Conservation (phyloP, 1,140 invertebrate genomes). For the Drosophila athabasca region DNA sequence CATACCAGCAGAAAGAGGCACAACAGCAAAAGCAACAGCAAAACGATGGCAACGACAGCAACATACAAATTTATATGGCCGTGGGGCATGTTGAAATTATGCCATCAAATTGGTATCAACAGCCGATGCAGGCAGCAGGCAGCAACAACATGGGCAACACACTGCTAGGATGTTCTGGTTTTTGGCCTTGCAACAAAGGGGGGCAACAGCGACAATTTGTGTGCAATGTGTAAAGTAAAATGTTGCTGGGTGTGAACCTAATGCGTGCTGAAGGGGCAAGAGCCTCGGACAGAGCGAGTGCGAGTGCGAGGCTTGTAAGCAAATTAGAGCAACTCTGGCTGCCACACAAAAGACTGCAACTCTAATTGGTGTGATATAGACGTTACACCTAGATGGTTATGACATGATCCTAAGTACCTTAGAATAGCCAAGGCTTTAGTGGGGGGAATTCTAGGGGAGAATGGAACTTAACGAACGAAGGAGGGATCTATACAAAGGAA, state of each 20-base stretch:
- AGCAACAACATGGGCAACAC: not conserved
- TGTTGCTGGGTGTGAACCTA: slow-evolving; percentile 79
- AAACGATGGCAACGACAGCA: slow-evolving; percentile 68
- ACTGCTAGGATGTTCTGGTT: slow-evolving; percentile 41
- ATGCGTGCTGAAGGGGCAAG: slow-evolving; percentile 64
- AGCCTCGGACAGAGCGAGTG: slow-evolving; percentile 17
- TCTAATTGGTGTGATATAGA: slow-evolving; percentile 69
- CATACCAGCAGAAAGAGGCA: slow-evolving; percentile 14
- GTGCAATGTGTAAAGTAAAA: slow-evolving; percentile 77
- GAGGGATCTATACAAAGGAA: too few species aligned
- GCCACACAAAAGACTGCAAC: slow-evolving; percentile 19
- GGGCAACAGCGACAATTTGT: slow-evolving; percentile 69
- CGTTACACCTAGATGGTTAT: slow-evolving; percentile 44
- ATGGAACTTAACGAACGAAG: too few species aligned
- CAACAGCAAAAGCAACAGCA: slow-evolving; percentile 44
- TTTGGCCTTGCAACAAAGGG: slow-evolving; percentile 39
- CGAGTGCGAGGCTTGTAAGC: slow-evolving; percentile 66
- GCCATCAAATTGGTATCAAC: slow-evolving; percentile 83
- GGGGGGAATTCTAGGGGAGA: not conserved
- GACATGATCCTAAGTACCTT: not conserved
- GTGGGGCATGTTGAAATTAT: slow-evolving; percentile 82
- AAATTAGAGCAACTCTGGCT: slow-evolving; percentile 69
- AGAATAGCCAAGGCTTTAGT: not conserved
- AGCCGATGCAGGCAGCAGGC: slow-evolving; percentile 38
- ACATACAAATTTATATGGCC: slow-evolving; percentile 82